Evolutionary conservation across 2,113 vertebrate genomes (phyloP), one percentile per base, ranked within the genome.

Genomic region (Peromyscus leucopus): DNA sequence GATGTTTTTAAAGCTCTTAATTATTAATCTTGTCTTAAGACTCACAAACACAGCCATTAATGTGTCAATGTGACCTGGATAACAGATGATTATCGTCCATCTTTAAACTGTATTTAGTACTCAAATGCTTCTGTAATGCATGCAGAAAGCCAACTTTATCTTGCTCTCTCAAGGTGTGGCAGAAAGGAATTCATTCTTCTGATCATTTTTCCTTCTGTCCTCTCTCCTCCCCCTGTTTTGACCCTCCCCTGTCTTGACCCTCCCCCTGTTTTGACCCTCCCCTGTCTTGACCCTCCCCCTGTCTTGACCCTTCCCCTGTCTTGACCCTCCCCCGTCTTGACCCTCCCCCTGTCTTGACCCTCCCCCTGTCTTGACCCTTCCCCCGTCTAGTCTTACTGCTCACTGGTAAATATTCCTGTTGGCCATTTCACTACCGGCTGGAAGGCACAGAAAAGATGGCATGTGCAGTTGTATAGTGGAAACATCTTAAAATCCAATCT

Each of bases 21-120:
- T 97, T 98, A 97, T 96, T 97, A 96, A 98, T 98, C 85, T 96
- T 96, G 95, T 96, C 80, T 79, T 86, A 57, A 95, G 78, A 97
- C 87, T 96, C 94, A 96, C 19, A 91, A 91, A 97, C 79, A 94
- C 96, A 91, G 78, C 96, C 94, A 97, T 95, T 98, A 97, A 97
- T 74, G 94, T 97, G 97, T 96, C 96, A 93, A 83, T 55, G 61
- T 84, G 72, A 93, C 61, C 83, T 1, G 1, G 82, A 55, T 97
- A 96, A 97, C 13, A 79, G 89, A 97, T 95, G 94, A 75, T 95
- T 91, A 96, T 94, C 80, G 96, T 96, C 93, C 51, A 94, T 96
- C 96, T 96, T 97, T 98, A 97, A 97, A 96, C 87, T 63, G 82
- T 95, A 84, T 89, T 97, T 96, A 97, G 89, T 74, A 91, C 96